Percentiles rank a stretch among this genome's conserved stretches.
These are phyloP conservation scores for Eulemur coronatus DNA, from an alignment of 2,797 vertebrate genomes.

Conservation along the genomic window DNA sequence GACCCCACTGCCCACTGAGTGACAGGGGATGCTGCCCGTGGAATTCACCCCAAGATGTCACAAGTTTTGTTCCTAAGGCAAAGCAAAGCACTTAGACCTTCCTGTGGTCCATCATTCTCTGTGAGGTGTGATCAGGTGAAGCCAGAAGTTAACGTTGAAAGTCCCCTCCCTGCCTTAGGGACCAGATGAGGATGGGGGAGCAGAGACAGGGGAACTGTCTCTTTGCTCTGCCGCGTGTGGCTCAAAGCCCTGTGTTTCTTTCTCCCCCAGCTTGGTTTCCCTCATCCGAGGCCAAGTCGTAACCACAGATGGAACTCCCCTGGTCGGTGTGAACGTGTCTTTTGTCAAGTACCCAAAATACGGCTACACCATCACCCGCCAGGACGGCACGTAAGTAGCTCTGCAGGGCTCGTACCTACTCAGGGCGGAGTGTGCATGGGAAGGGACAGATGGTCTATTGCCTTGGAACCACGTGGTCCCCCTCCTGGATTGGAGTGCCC, in stretches of 20 bases:
- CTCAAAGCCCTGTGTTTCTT: conserved; percentile 65
- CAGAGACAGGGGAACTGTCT: neutral
- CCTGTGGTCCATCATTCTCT: neutral
- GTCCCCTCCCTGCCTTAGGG: neutral
- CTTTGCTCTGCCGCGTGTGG: neutral
- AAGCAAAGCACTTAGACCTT: neutral
- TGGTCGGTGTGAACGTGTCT: conserved; percentile 98
- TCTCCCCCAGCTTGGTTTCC: conserved; percentile 92
- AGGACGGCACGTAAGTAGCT: conserved; percentile 98
- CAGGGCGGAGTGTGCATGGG: conserved; percentile 11
- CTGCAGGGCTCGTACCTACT: conserved; percentile 5
- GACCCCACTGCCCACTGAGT: neutral
- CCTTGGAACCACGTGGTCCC: conserved; percentile 59
- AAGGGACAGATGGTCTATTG: conserved; percentile 69
- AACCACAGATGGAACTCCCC: conserved; percentile 97
- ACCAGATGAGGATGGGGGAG: neutral
- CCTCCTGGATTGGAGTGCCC: conserved; percentile 42
- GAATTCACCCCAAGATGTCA: neutral
- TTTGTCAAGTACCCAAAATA: conserved; percentile 99
- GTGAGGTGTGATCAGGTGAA: neutral
- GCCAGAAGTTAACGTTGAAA: neutral
- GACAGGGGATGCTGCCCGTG: neutral
- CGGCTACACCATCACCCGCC: conserved; percentile 98
- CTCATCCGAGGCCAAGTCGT: conserved; percentile 98
- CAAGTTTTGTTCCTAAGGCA: neutral